phyloP scores from a whole-genome alignment of 2,797 vertebrate genomes.

The Alfaro cultratus region DNA sequence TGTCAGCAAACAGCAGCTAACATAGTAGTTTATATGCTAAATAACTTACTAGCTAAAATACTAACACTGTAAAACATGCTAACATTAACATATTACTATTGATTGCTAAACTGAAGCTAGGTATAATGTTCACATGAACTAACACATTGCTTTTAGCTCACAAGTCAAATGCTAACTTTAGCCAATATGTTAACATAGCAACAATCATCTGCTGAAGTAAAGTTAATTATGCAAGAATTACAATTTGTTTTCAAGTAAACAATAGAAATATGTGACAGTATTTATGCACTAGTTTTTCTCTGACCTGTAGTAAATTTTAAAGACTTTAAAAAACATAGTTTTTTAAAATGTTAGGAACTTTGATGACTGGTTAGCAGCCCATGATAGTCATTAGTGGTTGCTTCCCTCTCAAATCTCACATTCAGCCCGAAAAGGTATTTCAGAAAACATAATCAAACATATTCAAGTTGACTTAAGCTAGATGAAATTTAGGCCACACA shows the following conservation, averaged over 20 bases:
- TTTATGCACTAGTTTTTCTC: too few relatives aligned
- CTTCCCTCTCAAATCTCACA: constrained; percentile 6
- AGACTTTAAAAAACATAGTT: not conserved
- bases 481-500: not conserved
- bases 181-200: not conserved
- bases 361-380: not conserved
- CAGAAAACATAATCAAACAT: not conserved
- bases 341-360: not conserved
- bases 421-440: not conserved
- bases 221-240: not conserved
- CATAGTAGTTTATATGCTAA: not conserved
- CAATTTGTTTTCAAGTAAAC: not conserved
- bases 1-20: not conserved
- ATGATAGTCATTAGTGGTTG: not conserved
- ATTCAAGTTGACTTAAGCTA: not conserved
- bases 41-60: not conserved
- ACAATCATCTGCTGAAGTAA: not conserved
- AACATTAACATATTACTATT: not conserved
- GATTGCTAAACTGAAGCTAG: not conserved
- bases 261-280: not conserved
- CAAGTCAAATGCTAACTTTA: too few relatives aligned
- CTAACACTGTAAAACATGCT: not conserved
- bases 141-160: not conserved
- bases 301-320: too few relatives aligned
- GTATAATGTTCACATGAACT: not conserved